These are phyloP conservation scores for Sialis lutaria DNA, from an alignment of 2,888 invertebrate genomes.

Conservation along the genomic window DNA sequence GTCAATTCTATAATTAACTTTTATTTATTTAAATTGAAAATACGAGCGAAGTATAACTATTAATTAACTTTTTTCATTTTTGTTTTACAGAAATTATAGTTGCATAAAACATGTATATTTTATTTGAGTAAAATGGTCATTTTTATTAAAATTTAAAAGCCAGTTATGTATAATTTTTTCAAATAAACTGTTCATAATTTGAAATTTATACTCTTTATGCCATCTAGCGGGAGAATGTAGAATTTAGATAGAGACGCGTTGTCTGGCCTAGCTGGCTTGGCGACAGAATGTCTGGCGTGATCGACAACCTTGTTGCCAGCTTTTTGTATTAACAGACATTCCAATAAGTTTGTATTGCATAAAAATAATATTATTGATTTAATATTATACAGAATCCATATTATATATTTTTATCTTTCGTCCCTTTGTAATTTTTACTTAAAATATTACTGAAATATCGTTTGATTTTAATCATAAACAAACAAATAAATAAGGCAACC, in stretches of 20 bases:
- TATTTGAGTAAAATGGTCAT: too few species aligned
- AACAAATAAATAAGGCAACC: conserved; percentile 30
- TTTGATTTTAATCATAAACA: background rate
- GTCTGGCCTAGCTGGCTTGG: conserved; percentile 69
- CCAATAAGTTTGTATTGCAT: background rate
- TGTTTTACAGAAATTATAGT: too few species aligned
- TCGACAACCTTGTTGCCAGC: conserved; percentile 48
- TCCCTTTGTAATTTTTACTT: background rate
- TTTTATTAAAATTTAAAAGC: too few species aligned
- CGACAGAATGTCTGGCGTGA: conserved; percentile 90
- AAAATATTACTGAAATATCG: background rate
- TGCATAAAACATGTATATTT: too few species aligned
- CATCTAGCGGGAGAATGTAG: conserved; percentile 3
- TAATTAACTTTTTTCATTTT: too few species aligned
- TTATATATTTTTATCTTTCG: background rate
- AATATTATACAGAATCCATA: background rate
- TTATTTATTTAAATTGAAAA: too few species aligned
- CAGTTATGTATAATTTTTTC: too few species aligned
- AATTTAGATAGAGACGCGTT: conserved; percentile 46
- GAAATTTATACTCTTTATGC: background rate
- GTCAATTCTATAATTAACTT: too few species aligned
- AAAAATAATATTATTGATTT: too few species aligned
- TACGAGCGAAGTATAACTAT: too few species aligned
- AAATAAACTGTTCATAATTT: too few species aligned
- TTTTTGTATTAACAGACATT: conserved; percentile 5